Evolutionary conservation across 2,888 invertebrate species (phyloP), one percentile per base, ranked within the genome.

Genomic region (Anoplius nigerrimus): DNA sequence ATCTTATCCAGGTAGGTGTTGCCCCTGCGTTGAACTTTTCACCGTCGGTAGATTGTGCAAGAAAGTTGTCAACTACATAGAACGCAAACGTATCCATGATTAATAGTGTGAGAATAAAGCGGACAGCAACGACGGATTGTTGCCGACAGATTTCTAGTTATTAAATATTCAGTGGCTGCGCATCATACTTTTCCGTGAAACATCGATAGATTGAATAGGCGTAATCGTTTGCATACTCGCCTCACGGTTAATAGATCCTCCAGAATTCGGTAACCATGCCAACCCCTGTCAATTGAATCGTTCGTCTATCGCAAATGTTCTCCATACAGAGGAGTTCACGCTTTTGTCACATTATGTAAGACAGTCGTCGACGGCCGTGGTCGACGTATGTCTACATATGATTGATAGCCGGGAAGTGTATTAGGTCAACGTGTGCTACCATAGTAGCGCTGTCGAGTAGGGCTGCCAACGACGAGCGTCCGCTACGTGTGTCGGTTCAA

Each of bases 391-490:
- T 64, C 71, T 61, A 63, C 52, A 67, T 76, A 84, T 85, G 85
- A 85, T 85, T 81, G 84, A 85, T 85, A 78, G 84, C 76, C 80
- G 77, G 72, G 76, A 71, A 76, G 76, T 77, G 77, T 82, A 75
- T 78, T 77, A 77, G 77, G 77, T 78, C 68, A 78, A 68, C 71
- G 62, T 20, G 60, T 18, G 81, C 83, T 82, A 81, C 79, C 68
- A 75, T 76, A 69, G 82, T 79, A 83, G 82, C 78, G 74, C 71
- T 71, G 57, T 69, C 69, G 66, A 46, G 46, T 62, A 58, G 67
- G 62, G 67, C 62, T 66, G 67, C 76, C 68, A 60, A 66, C 65
- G 62, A 43, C 56, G 45, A 66, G 62, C 66, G 48, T 1, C 34
- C 34, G 34, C 34, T 34, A 34, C n/a, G 18, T 15, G 51, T 56